A percentile compares a stretch with the other conserved stretches of the same genome.
These are phyloP conservation scores for Atrina japonica DNA, from an alignment of 2,888 invertebrate species.

Conservation along the genomic window DNA sequence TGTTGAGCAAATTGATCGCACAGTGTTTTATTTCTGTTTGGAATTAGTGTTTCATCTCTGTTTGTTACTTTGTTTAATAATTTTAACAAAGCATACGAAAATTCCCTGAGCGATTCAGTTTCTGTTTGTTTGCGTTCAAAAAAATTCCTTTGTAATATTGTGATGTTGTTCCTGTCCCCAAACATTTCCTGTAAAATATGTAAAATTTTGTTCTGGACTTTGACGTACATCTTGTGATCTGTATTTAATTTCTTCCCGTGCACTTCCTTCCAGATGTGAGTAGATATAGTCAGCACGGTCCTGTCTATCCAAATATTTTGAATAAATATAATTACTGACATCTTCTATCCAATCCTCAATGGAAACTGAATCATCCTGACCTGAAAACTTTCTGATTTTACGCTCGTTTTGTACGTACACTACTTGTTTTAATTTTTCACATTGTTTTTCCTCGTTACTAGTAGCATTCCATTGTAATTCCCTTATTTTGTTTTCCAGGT, in stretches of 20 bases:
- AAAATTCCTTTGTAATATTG: constrained; percentile 16
- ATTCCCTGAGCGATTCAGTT: constrained; percentile 11
- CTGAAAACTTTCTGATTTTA: too few species aligned
- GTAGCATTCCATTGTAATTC: too few species aligned
- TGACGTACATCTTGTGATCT: neutral
- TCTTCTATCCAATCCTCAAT: neutral
- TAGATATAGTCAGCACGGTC: constrained; percentile 1
- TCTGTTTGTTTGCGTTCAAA: neutral
- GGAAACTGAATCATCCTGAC: too few species aligned
- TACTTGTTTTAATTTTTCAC: too few species aligned
- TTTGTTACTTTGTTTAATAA: constrained; percentile 15
- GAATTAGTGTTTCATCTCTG: neutral
- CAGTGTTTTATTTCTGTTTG: constrained; percentile 10
- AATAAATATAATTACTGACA: too few species aligned
- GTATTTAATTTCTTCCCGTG: constrained; percentile 2
- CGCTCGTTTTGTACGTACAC: too few species aligned
- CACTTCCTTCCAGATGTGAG: neutral
- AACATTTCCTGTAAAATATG: constrained; percentile 15
- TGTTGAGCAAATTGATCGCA: constrained; percentile 23
- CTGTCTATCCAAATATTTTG: neutral
- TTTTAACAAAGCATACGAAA: constrained; percentile 20
- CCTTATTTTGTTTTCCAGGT: too few species aligned
- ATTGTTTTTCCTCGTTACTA: too few species aligned
- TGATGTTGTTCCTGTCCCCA: constrained; percentile 11
- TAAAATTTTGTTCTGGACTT: constrained; percentile 9